Base-by-base conservation (phyloP, 2,113 vertebrate species). In the Oncorhynchus keta region DNA sequence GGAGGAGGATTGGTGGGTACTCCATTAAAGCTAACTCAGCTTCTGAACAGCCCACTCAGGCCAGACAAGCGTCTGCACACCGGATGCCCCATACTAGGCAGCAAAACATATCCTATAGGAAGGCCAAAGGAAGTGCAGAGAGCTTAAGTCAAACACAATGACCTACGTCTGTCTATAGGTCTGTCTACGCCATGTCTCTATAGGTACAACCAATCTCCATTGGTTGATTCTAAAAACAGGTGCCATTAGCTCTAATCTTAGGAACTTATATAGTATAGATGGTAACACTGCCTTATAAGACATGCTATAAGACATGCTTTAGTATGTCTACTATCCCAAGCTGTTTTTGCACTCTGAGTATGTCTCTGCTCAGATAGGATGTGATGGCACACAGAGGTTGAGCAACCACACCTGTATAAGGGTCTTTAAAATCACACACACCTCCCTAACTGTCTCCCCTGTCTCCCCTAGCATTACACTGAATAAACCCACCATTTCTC, bases 91-190 rank as follows among this genome's bases (percentile, higher is more conserved):
- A 81, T 67, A 65, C 76, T 74, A 61, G 48, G 84, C 80, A 55
- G 72, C 28, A 73, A 62, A 80, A 81, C 75, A 83, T 65, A 79
- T 61, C 28, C 70, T 73, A 61, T 66, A 74, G 75, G 51, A 69
- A 35, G 35, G 81, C 71, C 64, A 79, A 79, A 39, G 20, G 59
- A 62, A 57, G 5, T 57, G 55, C 55, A 57, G 4, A 57, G 55
- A 57, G 55, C 55, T 45, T 45, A 45, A 45, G 39, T 45, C 39
- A 45, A 45, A 86, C 77, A 76, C 68, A 78, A 83, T 87, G 86
- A 90, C 87, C 89, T 81, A 80, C 49, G 89, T 90, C 87, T 71
- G 78, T 62, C 86, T 83, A 89, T 83, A 78, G 76, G 16, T 68
- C 12, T 45, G 39, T 2, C 8, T 45, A 68, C 16, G 18, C 13